Evolutionary conservation across 2,113 vertebrate genomes (phyloP), one percentile per base, ranked within the genome.

Genomic region (Parotia lawesii): DNA sequence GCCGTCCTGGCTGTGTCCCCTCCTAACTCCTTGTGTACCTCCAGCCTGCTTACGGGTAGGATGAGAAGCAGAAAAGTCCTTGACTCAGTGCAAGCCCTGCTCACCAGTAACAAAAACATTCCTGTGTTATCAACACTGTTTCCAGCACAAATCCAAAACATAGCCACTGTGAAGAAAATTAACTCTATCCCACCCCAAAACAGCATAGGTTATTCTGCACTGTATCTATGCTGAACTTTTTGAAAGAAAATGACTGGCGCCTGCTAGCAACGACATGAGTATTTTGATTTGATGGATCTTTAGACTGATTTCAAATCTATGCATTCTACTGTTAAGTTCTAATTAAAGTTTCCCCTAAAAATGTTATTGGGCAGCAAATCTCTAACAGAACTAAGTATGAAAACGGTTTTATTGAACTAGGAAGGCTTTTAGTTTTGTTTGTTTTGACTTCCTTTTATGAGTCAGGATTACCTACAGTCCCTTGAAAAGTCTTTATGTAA

Each of bases 21-120:
- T 28, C 15, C 5, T 2, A 14, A 4, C 10, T 17, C 5, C 33
- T 28, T 38, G 15, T 21, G 10, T 3, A 64, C 17, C 7, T 1
- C 6, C 35, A 64, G 35, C 9, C 29, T 48, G 7, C 21, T 42
- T 11, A 6, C 40, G 22, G n/a, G 20, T 17, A 6, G n/a, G 11
- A 7, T 62, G 48, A 71, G 40, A 17, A 33, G 15, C 23, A 45
- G 27, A 31, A 71, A 79, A 42, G 6, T 5, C 4, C 17, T 42
- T 48, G 16, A 2, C 24, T 31, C 10, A 9, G 40, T 22, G 25
- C 21, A 62, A 62, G 21, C 2, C 15, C 31, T 42, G 14, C 25
- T 12, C 31, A 45, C 1, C 37, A 72, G 4, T 7, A 22, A 19
- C 11, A 25, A 40, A 54, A 71, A 29, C 12, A 40, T 70, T 10